Conservation (phyloP, 2,113 vertebrate genomes). For the Mesoclemmys tuberculata region DNA sequence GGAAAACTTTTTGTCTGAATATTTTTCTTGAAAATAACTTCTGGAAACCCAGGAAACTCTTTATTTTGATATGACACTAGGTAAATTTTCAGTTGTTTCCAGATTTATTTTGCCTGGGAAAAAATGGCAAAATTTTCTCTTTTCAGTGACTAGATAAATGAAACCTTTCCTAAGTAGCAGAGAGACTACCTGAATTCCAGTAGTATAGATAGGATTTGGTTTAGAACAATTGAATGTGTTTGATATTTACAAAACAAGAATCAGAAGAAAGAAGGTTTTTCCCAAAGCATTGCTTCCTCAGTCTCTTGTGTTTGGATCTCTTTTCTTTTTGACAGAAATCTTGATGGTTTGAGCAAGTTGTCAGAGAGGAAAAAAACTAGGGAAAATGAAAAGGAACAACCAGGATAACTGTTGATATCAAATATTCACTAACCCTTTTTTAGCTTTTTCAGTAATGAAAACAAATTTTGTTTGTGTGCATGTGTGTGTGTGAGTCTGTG, state of each 20-base stretch:
- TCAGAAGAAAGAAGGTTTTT: neutral
- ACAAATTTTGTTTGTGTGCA: neutral
- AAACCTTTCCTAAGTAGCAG: neutral
- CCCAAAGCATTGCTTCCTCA: neutral
- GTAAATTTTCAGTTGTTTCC: conserved; percentile 23
- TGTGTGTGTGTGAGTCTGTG: neutral
- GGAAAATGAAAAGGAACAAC: neutral
- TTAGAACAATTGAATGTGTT: conserved; percentile 34
- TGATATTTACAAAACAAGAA: neutral
- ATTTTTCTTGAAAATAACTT: conserved; percentile 39
- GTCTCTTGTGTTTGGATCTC: neutral
- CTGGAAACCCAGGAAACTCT: conserved; percentile 18
- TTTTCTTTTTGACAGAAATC: conserved; percentile 30
- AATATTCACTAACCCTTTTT: neutral
- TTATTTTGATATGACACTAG: conserved; percentile 42
- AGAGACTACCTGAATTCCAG: conserved; percentile 2
- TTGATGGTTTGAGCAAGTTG: neutral
- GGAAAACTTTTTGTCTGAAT: conserved; percentile 18
- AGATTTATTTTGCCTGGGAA: neutral
- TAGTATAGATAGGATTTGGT: neutral
- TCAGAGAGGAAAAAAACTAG: neutral
- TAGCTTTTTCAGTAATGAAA: neutral
- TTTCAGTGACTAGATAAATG: conserved; percentile 31
- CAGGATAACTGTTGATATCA: neutral
- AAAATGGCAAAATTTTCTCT: neutral